These are phyloP conservation scores for Coregonus clupeaformis DNA, from an alignment of 2,113 vertebrate genomes.

Conservation along the genomic window DNA sequence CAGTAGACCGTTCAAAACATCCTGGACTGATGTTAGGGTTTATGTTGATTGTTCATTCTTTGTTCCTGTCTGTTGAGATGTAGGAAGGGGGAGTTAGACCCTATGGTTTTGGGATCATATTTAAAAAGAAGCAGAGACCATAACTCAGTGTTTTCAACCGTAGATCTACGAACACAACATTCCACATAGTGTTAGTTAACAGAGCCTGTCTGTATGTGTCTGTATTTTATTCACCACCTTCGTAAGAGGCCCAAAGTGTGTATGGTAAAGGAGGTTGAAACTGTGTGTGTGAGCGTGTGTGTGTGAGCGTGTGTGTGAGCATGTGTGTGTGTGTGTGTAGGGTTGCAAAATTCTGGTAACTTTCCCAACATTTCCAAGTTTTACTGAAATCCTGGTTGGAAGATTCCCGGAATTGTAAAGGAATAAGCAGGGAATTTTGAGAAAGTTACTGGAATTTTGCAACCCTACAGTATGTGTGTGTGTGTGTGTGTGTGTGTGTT, in stretches of 20 bases:
- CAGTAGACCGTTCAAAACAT: background rate
- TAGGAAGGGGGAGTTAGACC: slow-evolving; percentile 30
- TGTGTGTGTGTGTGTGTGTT: slow-evolving; percentile 11
- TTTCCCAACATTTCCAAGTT: too few relatives aligned
- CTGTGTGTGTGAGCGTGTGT: slow-evolving; percentile 18
- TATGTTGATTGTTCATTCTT: slow-evolving; percentile 27
- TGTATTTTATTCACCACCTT: slow-evolving; percentile 29
- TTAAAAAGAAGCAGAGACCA: slow-evolving; percentile 62
- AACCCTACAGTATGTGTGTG: background rate
- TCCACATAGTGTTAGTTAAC: slow-evolving; percentile 51
- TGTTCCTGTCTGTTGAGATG: slow-evolving; percentile 51
- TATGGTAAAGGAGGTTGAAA: slow-evolving; percentile 35
- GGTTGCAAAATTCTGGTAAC: too few relatives aligned
- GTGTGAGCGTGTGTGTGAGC: slow-evolving; percentile 21
- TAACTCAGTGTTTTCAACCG: slow-evolving; percentile 60
- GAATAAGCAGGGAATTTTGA: too few relatives aligned
- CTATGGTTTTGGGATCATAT: slow-evolving; percentile 68
- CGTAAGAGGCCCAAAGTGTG: slow-evolving; percentile 42
- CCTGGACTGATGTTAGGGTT: slow-evolving; percentile 3
- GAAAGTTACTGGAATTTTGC: too few relatives aligned
- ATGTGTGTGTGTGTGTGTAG: background rate
- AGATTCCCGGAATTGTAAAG: too few relatives aligned
- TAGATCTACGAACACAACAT: slow-evolving; percentile 56
- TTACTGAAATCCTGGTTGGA: too few relatives aligned
- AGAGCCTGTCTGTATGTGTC: slow-evolving; percentile 26